Conservation (phyloP, 2,113 vertebrate genomes). For the Muscicapa adusta region DNA sequence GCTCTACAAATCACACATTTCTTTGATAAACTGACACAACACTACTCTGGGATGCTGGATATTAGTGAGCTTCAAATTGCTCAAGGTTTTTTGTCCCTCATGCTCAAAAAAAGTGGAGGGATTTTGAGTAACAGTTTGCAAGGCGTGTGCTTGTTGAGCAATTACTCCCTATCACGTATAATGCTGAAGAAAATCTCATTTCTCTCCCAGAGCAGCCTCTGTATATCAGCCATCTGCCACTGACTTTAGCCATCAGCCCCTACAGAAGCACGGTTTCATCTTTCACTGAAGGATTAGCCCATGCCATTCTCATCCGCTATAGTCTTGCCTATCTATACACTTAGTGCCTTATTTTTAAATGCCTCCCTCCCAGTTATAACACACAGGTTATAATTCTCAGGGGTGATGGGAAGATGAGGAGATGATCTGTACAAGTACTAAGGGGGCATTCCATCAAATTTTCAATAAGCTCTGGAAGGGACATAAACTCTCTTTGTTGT, state of each 20-base stretch:
- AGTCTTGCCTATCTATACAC: conserved; percentile 42
- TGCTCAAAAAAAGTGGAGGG: not conserved
- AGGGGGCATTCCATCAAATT: not conserved
- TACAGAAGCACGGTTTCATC: conserved; percentile 22
- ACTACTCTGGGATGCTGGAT: not conserved
- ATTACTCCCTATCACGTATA: not conserved
- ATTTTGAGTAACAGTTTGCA: not conserved
- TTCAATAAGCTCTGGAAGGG: not conserved
- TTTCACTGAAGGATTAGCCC: conserved; percentile 60
- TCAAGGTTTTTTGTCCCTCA: not conserved
- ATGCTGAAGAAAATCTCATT: not conserved
- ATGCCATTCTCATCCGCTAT: conserved; percentile 48
- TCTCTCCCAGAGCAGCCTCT: conserved; percentile 19
- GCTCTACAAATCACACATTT: not conserved
- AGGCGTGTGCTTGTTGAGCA: not conserved
- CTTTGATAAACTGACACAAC: not conserved
- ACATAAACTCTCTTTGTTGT: conserved; percentile 59
- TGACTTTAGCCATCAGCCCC: conserved; percentile 24
- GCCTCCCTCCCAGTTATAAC: not conserved
- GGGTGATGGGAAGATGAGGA: not conserved
- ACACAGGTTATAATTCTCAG: not conserved
- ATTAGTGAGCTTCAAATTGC: not conserved
- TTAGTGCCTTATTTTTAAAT: conserved; percentile 53
- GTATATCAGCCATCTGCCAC: conserved; percentile 1
- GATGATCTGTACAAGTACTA: not conserved